Evolutionary conservation across 2,888 invertebrate species (phyloP), one percentile per base, ranked within the genome.

Genomic region (Plagodis pulveraria): DNA sequence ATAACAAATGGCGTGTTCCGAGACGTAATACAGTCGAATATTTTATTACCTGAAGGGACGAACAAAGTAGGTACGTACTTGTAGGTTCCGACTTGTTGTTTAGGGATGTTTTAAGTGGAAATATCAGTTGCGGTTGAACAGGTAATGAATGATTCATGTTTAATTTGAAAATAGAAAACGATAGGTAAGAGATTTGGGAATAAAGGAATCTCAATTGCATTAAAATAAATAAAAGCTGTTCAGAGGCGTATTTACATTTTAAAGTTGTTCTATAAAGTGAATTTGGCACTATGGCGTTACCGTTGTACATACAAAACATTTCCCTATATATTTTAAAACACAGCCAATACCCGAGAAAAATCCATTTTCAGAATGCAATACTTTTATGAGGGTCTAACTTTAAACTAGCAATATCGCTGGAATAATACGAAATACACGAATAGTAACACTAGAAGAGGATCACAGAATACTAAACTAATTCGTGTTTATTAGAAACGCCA

Each of bases 1-100:
- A 56, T 65, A 61, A 65, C 63, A 65, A 69, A 67, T 63, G 61
- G 58, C 65, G 47, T 63, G 59, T 63, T 62, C 58, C 34, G 48
- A 50, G 45, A 56, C 52, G 56, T 63, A 59, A 61, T 56, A 50
- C 57, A 58, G 52, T 41, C 62, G 57, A 65, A 64, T 67, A 63
- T 66, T 69, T 67, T 67, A 66, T 65, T 62, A 62, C 58, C 63
- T 56, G 47, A 40, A 38, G 50, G 54, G 58, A 52, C 40, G 53
- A 46, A 47, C 45, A 45, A 45, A 48, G 48, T 49, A 48, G 33
- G 10, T 51, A 12, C 11, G 10, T 5, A 40, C 8, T 40, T 58
- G 42, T 50, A 32, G 42, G 45, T 8, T 35, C 33, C 32, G 47
- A 44, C 12, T 12, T 55, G 50, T 45, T 49, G 44, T 59, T 51